A percentile compares a stretch with the other conserved stretches of the same genome.
phyloP scores from a whole-genome alignment of 2,888 invertebrate species.

The Dasysyrphus tricinctus region DNA sequence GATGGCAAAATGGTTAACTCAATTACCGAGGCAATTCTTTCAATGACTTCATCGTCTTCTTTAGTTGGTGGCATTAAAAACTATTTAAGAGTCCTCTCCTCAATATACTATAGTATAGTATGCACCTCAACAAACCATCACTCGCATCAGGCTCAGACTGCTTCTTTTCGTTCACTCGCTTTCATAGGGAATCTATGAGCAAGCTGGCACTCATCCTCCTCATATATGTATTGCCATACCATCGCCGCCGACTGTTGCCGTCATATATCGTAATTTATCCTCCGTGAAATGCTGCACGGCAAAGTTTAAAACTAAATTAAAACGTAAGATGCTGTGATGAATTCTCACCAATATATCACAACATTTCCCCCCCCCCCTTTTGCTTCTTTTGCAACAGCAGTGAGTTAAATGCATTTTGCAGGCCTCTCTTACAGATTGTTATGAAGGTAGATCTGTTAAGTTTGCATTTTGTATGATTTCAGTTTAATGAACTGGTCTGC shows the following conservation, averaged over 20 bases:
- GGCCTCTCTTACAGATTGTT: no score
- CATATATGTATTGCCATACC: neutral
- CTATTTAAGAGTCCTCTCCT: constrained; percentile 66
- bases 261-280: constrained; percentile 62
- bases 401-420: no score
- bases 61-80: constrained; percentile 71
- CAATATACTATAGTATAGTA: neutral
- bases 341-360: constrained; percentile 74
- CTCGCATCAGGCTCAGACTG: no score
- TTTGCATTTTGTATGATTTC: constrained; percentile 52
- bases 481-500: constrained; percentile 74
- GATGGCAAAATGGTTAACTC: constrained; percentile 62
- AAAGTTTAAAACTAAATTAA: constrained; percentile 75
- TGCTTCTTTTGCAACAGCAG: neutral
- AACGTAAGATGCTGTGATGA: constrained; percentile 74
- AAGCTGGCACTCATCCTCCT: neutral
- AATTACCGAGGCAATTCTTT: constrained; percentile 65
- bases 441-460: no score
- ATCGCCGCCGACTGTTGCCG: constrained; percentile 2
- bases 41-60: constrained; percentile 73
- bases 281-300: constrained; percentile 56
- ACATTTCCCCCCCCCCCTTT: constrained; percentile 30
- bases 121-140: neutral
- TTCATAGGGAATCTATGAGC: constrained; percentile 57
- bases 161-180: no score